Conservation (phyloP, 2,113 vertebrate species). For the Plecotus auritus region DNA sequence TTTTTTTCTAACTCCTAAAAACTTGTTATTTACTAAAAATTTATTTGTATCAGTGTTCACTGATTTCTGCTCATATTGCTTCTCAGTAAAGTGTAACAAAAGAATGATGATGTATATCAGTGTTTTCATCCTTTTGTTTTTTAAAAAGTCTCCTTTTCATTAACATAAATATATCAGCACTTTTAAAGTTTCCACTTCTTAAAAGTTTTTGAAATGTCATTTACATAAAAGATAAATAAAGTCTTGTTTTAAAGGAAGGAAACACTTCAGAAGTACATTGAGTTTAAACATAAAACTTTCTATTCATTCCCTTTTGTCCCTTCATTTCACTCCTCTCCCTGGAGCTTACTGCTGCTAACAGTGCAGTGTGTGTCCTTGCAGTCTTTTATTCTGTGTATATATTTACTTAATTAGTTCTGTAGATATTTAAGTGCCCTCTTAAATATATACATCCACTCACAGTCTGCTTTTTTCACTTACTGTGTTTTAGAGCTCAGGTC, state of each 20-base stretch:
- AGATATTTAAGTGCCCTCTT: neutral
- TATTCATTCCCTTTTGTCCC: neutral
- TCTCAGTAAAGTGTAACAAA: neutral
- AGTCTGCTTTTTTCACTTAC: neutral
- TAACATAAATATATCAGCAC: neutral
- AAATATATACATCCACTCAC: neutral
- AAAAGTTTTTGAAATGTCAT: slow-evolving; percentile 14
- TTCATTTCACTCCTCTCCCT: neutral
- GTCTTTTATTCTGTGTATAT: neutral
- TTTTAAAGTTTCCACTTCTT: neutral
- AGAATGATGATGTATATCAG: neutral
- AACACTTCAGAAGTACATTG: neutral
- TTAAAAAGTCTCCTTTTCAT: neutral
- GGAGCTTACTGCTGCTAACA: neutral
- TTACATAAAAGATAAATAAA: neutral
- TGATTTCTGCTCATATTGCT: neutral
- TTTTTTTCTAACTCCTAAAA: slow-evolving; percentile 29
- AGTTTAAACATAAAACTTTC: slow-evolving; percentile 14
- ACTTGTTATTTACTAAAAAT: neutral
- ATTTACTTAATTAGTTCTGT: neutral
- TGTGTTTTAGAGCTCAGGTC: neutral
- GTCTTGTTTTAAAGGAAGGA: slow-evolving; percentile 22
- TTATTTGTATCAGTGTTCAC: neutral
- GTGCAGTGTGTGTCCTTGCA: neutral
- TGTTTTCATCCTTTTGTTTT: neutral